phyloP scores from a whole-genome alignment of 2,888 invertebrate genomes.

The Epistrophella euchroma region DNA sequence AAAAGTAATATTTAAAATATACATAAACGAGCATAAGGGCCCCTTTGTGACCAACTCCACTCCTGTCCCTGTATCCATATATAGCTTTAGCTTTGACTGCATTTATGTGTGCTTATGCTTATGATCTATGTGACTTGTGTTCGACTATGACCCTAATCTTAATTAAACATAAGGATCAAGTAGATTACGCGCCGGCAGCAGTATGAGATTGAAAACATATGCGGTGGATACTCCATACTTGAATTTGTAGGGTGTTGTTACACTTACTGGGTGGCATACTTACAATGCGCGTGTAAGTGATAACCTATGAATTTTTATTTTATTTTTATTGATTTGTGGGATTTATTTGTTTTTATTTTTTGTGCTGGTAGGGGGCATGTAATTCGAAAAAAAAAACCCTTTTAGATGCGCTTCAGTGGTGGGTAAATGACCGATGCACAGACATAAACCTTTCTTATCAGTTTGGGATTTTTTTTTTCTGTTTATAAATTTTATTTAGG shows the following conservation, averaged over 20 bases:
- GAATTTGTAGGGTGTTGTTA: not conserved
- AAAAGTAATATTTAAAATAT: too few species aligned
- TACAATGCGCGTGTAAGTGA: conserved; percentile 38
- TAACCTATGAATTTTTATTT: conserved; percentile 64
- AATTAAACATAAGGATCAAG: conserved; percentile 73
- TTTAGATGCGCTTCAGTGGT: conserved; percentile 5
- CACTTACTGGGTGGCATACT: conserved; percentile 53
- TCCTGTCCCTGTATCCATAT: not conserved
- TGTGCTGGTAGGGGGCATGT: not conserved
- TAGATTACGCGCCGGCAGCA: conserved; percentile 48
- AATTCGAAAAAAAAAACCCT: conserved; percentile 30
- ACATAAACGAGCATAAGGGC: not conserved
- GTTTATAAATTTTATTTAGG: conserved; percentile 20
- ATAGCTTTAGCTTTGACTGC: conserved; percentile 24
- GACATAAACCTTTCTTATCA: conserved; percentile 63
- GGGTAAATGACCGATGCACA: conserved; percentile 53
- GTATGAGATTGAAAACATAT: conserved; percentile 31
- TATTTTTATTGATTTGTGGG: conserved; percentile 58
- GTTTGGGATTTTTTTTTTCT: conserved; percentile 28
- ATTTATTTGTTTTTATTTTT: not conserved
- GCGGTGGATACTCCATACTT: conserved; percentile 37
- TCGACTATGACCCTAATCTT: conserved; percentile 71
- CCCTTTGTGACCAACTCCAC: not conserved
- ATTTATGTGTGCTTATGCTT: conserved; percentile 37
- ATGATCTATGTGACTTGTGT: conserved; percentile 70